Percentiles rank a stretch among this genome's conserved stretches.
phyloP scores from a whole-genome alignment of 2,113 vertebrate genomes.

The Sturnus vulgaris region DNA sequence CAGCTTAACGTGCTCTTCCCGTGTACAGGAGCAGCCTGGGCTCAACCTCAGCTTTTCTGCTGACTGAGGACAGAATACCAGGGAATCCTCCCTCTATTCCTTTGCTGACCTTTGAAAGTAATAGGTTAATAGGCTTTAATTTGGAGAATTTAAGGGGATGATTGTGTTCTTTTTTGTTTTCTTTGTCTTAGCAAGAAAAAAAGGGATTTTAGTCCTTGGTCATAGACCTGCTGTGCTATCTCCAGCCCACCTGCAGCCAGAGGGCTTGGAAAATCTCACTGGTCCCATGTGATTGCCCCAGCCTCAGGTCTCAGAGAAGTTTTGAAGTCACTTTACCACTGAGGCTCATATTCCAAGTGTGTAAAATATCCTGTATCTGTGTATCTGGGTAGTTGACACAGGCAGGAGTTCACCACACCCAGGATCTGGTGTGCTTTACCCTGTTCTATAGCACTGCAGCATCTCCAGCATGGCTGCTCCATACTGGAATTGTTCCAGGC shows the following conservation, averaged over 20 bases:
- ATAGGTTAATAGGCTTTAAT: slow-evolving; percentile 22
- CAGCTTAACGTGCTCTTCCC: neutral
- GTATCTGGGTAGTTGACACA: neutral
- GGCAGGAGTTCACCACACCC: neutral
- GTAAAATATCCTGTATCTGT: neutral
- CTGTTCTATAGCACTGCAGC: neutral
- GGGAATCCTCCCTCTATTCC: neutral
- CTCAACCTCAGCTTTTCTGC: neutral
- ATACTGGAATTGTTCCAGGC: neutral
- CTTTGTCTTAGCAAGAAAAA: neutral
- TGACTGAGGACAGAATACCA: neutral
- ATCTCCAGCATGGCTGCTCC: neutral
- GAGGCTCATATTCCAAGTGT: neutral
- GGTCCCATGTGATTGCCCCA: neutral
- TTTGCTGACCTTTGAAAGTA: neutral
- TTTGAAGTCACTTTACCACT: neutral
- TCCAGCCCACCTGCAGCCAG: neutral
- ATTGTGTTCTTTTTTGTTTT: neutral
- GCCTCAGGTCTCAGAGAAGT: neutral
- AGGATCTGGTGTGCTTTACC: neutral
- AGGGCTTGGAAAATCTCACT: neutral
- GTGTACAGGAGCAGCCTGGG: neutral
- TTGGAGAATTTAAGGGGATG: slow-evolving; percentile 1
- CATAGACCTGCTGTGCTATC: neutral
- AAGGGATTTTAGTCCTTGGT: neutral